These are phyloP conservation scores for Gasterosteus aculeatus DNA, from an alignment of 2,113 vertebrate species.

Conservation along the genomic window DNA sequence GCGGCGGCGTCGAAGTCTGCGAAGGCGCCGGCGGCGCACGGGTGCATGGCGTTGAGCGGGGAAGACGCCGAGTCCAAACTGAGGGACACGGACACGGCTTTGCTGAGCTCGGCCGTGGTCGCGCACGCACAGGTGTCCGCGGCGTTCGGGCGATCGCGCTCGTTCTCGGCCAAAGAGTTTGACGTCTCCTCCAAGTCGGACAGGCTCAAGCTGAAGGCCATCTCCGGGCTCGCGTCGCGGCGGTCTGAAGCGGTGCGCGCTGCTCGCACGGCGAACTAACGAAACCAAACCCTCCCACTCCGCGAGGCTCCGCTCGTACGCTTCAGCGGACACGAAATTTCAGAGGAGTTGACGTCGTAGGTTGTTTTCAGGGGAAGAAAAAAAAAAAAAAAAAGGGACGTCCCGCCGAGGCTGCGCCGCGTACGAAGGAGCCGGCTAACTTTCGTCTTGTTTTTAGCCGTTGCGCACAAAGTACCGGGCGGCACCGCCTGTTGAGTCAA, in stretches of 20 bases:
- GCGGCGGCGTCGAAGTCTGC: conserved; percentile 57
- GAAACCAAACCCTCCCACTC: conserved; percentile 40
- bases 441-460: conserved; percentile 18
- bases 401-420: conserved; percentile 41
- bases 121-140: conserved; percentile 75
- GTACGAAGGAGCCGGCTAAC: conserved; percentile 33
- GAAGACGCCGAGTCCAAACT: conserved; percentile 83
- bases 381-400: conserved; percentile 39
- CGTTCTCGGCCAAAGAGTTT: conserved; percentile 42
- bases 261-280: conserved; percentile 13
- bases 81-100: conserved; percentile 88
- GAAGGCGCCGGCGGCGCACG: conserved; percentile 38
- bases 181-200: conserved; percentile 25
- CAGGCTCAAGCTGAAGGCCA: conserved; percentile 53
- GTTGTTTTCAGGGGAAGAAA: background rate
- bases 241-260: conserved; percentile 15
- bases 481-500: no score
- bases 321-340: conserved; percentile 27
- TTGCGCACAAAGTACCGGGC: conserved; percentile 16
- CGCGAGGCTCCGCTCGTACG: conserved; percentile 29
- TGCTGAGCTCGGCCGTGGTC: conserved; percentile 84
- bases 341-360: conserved; percentile 31
- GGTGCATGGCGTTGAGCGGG: conserved; percentile 53
- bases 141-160: conserved; percentile 30
- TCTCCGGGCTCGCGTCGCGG: conserved; percentile 20